Evolutionary conservation across 2,888 invertebrate species (phyloP), one percentile per base, ranked within the genome.

Genomic region (Limulus polyphemus): DNA sequence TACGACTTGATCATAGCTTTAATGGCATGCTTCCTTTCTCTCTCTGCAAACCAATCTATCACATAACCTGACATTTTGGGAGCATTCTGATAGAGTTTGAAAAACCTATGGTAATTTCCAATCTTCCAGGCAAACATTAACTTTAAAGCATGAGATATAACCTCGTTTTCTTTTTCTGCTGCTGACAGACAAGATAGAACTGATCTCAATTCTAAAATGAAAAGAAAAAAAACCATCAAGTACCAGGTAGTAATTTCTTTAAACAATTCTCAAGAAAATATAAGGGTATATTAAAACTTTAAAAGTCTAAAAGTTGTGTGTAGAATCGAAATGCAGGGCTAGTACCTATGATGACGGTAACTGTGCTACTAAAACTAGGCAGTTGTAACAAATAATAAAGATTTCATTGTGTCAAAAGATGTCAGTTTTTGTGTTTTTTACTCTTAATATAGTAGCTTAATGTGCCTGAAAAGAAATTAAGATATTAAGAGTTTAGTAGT

Each of bases 1-100:
- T 90, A 99, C 95, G 94, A 87, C 85, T 94, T 98, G 70, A 95
- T 84, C 78, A 98, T 88, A 76, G 84, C 83, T 79, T 88, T 93
- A 74, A 98, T 82, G 73, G 94, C 97, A 72, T 81, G 80, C 79
- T 90, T 94, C 74, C 99, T 82, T 78, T 97, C 95, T 74, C 98
- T 83, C 69, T 93, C 90, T 75, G 93, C 84, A 82, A 98, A 98
- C 93, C 97, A 94, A 80, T 98, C 97, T 81, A 99, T 89, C 70
- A 99, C 83, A 79, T 90, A 94, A 62, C 90, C 90, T 56, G 92
- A 88, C 98, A 99, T 98, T 74, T 88, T 83, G 17, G 98, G 98
- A 52, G 98, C 88, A 65, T 80, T 79, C 74, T 83, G 83, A 78
- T 97, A 98, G 65, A 99, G 80, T 73, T 86, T 82, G 82, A 99